A percentile compares a stretch with the other conserved stretches of the same genome.
Evolutionary conservation across 2,888 invertebrate species (phyloP).

Genomic region (Antheraea yamamai): DNA sequence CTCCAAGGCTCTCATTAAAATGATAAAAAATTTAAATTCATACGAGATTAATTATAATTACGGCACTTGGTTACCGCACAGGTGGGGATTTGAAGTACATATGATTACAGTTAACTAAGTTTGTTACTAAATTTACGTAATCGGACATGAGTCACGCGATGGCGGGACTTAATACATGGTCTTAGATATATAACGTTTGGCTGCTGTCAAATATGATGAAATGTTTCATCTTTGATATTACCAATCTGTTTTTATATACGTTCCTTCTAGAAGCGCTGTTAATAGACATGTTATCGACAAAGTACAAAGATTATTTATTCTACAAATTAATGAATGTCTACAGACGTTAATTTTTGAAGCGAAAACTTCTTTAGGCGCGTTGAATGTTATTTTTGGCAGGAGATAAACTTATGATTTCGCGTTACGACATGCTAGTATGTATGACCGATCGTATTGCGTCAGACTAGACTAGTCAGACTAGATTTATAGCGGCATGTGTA

Average conservation of each 20-base stretch:
- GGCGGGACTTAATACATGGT: background rate
- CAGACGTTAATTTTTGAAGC: no score
- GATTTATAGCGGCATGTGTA: no score
- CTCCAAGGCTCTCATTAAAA: conserved; percentile 19
- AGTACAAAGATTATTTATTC: no score
- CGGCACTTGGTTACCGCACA: conserved; percentile 22
- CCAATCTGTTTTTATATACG: background rate
- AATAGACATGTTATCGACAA: no score
- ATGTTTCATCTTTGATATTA: background rate
- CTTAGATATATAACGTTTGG: background rate
- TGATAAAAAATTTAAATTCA: conserved; percentile 23
- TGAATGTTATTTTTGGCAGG: no score
- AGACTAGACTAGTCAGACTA: no score
- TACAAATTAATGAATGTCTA: no score
- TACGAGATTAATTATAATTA: conserved; percentile 17
- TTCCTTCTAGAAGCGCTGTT: no score
- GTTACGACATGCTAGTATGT: no score
- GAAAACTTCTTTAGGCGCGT: no score
- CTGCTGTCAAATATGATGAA: background rate
- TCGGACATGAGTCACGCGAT: background rate
- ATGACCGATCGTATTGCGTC: no score
- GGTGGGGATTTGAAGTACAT: background rate
- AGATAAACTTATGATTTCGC: no score
- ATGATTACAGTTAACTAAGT: background rate
- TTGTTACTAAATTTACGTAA: background rate